Evolutionary conservation across 2,113 vertebrate species (phyloP), one percentile per base, ranked within the genome.

Genomic region (Lamprotornis superbus): DNA sequence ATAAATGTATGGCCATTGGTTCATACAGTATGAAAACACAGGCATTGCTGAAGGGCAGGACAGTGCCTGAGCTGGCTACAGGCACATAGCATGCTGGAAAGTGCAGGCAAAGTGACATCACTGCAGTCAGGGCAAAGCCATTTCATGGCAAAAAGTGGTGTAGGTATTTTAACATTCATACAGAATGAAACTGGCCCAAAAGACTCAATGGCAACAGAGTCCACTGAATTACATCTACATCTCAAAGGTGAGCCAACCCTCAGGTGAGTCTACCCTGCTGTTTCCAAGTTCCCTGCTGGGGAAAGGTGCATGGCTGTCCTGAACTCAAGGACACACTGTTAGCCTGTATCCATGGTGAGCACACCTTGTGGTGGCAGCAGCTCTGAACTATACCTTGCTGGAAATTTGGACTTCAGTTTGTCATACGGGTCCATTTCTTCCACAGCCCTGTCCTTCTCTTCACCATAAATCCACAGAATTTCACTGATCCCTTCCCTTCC

Each of bases 21-120:
- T 81, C 55, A 23, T 0, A 1, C 20, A 4, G 23, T 25, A 35
- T 1, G 2, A 52, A 87, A 89, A 69, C 0, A 7, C 14, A 28
- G 53, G 20, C 14, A 6, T 22, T 30, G 28, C 49, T 25, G 33
- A 53, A 55, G n/a, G 46, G 70, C 74, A 85, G 40, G 60, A 44
- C 74, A 56, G 40, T 33, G 35, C 25, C 81, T 35, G 28, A 80
- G 61, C 53, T 61, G 61, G 10, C 35, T 71, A 25, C 23, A 39
- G 33, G 37, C 31, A 61, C 67, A 21, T 61, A 52, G 61, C 2
- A 1, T 19, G 27, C 35, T 30, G 74, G 50, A 65, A 49, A 76
- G 31, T 12, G 3, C 12, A 25, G 47, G 40, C 6, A 1, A 61
- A 27, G 18, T n/a, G 53, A 46, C 40, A 37, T 20, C 10, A 16